phyloP scores from a whole-genome alignment of 2,888 invertebrate species.

The Chydorus sphaericus region DNA sequence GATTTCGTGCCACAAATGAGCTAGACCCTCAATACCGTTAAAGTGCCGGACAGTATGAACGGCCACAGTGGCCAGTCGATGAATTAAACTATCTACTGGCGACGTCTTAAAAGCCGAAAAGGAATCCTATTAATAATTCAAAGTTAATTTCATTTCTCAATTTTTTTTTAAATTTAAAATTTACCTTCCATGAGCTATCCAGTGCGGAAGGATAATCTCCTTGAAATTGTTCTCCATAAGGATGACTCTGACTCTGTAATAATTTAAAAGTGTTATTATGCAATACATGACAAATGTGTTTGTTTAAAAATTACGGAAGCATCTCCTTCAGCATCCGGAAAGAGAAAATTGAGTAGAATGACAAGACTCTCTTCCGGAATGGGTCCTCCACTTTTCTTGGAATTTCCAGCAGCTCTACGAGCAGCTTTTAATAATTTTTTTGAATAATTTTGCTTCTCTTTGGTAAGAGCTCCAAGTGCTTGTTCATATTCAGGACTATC shows the following conservation, averaged over 20 bases:
- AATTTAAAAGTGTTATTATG: conserved; percentile 7
- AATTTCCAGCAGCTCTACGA: conserved; percentile 35
- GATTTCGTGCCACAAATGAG: conserved; percentile 89
- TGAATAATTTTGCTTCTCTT: conserved; percentile 25
- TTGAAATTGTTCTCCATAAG: conserved; percentile 26
- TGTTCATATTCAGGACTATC: conserved; percentile 22
- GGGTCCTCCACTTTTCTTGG: conserved; percentile 47
- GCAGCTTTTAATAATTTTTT: conserved; percentile 13
- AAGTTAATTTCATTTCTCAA: conserved; percentile 14
- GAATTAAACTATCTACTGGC: conserved; percentile 57
- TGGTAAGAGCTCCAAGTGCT: conserved; percentile 51
- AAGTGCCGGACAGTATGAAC: conserved; percentile 57
- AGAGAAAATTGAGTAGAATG: conserved; percentile 64
- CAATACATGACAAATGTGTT: background rate
- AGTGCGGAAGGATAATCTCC: background rate
- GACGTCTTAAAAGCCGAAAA: conserved; percentile 58
- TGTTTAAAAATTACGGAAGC: conserved; percentile 14
- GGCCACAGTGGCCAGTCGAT: conserved; percentile 60
- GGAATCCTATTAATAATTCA: conserved; percentile 29
- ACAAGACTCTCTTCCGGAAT: conserved; percentile 58
- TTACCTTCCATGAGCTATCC: conserved; percentile 11
- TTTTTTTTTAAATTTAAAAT: too few relatives aligned
- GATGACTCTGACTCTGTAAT: conserved; percentile 24
- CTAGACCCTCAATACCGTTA: conserved; percentile 53
- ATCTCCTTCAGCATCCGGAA: conserved; percentile 69